Evolutionary conservation across 2,113 vertebrate species (phyloP).

Genomic region (Capreolus pygargus): DNA sequence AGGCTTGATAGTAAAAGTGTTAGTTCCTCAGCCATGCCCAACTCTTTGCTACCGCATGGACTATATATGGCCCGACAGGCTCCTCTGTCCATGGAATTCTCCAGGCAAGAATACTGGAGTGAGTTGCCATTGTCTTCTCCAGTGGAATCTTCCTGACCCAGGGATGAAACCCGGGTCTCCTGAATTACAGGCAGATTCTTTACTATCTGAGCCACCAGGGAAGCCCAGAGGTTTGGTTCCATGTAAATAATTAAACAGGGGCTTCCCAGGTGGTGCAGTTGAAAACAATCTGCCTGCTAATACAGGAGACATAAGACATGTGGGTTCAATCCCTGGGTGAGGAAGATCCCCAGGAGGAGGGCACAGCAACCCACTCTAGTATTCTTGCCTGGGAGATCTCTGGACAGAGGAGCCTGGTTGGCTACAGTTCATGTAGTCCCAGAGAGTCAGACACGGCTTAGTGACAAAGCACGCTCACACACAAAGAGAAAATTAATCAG

Average conservation of each 20-base stretch:
- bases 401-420: neutral
- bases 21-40: neutral
- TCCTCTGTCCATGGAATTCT: neutral
- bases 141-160: neutral
- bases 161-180: neutral
- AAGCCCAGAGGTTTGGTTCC: neutral
- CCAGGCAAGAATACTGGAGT: neutral
- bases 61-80: neutral
- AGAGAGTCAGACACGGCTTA: neutral
- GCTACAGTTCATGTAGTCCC: neutral
- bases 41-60: neutral
- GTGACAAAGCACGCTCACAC: neutral
- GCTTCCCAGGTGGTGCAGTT: neutral
- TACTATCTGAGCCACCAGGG: neutral
- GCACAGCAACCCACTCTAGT: neutral
- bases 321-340: neutral
- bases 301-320: neutral
- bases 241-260: neutral
- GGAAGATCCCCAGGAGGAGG: neutral
- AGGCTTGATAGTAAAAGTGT: neutral
- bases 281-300: neutral
- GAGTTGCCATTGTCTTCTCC: neutral
- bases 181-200: neutral
- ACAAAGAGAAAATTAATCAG: neutral
- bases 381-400: neutral